These are phyloP conservation scores for Hemaris fuciformis DNA, from an alignment of 2,888 invertebrate genomes.

Conservation along the genomic window DNA sequence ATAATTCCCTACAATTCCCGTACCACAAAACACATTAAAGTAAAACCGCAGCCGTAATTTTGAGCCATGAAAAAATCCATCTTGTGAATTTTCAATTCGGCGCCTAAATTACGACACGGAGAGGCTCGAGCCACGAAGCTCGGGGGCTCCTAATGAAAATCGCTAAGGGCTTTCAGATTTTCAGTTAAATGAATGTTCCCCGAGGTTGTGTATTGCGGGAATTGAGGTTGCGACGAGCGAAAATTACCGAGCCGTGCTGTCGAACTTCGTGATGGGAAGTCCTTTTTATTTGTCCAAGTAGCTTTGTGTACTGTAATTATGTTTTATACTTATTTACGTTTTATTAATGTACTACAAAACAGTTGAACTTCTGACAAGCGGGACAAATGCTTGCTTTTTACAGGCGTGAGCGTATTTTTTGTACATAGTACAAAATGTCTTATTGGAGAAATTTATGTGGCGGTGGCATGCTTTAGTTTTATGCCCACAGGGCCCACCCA, in stretches of 20 bases:
- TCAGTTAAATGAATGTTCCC: slow-evolving; percentile 16
- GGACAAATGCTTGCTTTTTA: no score
- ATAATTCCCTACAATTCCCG: background rate
- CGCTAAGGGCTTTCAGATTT: slow-evolving; percentile 21
- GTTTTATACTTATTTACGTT: background rate
- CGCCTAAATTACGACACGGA: slow-evolving; percentile 13
- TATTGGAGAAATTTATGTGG: no score
- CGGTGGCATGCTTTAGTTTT: no score
- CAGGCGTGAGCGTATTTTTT: no score
- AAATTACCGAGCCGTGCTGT: background rate
- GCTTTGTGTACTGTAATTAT: background rate
- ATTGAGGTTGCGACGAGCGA: slow-evolving; percentile 10
- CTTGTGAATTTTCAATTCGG: slow-evolving; percentile 22
- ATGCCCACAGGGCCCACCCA: no score
- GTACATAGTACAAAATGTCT: no score
- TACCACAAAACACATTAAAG: slow-evolving; percentile 15
- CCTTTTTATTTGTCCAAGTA: background rate
- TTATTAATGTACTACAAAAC: background rate
- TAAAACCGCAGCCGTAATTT: slow-evolving; percentile 3
- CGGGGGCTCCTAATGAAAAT: slow-evolving; percentile 16
- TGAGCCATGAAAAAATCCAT: slow-evolving; percentile 19
- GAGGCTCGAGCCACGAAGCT: slow-evolving; percentile 12
- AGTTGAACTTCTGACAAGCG: no score
- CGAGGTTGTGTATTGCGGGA: slow-evolving; percentile 1
- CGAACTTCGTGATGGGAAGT: background rate